phyloP scores from a whole-genome alignment of 2,113 vertebrate species.

The Pelusios castaneus region DNA sequence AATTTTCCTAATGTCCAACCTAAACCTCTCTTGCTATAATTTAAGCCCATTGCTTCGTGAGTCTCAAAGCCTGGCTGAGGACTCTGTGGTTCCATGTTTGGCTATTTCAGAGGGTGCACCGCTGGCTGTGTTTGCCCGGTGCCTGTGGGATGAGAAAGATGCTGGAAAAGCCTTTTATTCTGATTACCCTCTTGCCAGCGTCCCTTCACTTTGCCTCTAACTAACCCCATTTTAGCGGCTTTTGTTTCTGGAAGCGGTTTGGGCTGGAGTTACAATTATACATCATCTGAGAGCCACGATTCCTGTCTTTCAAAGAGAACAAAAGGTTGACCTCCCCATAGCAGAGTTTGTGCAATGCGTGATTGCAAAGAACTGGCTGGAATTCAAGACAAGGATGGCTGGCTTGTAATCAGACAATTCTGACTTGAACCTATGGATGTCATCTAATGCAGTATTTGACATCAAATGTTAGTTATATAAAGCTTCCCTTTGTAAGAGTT shows the following conservation, averaged over 20 bases:
- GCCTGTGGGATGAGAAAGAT: neutral
- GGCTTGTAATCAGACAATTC: neutral
- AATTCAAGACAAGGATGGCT: slow-evolving; percentile 12
- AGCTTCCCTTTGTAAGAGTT: neutral
- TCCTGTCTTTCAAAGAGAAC: neutral
- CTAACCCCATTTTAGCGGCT: neutral
- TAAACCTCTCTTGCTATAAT: no score
- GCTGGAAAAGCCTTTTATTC: neutral
- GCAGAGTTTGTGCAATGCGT: neutral
- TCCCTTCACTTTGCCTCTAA: neutral
- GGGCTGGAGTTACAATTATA: rapidly evolving
- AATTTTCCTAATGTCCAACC: no score
- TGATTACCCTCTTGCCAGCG: neutral
- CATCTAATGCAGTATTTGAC: neutral
- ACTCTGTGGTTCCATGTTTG: neutral
- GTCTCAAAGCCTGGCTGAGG: rapidly evolving
- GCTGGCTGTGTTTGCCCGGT: neutral
- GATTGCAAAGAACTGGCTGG: neutral
- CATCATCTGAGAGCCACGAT: neutral
- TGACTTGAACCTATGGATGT: neutral
- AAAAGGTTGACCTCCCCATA: rapidly evolving
- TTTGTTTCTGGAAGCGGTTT: neutral
- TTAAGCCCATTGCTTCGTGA: no score
- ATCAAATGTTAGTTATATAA: slow-evolving; percentile 30
- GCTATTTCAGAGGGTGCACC: neutral